Percentiles rank a stretch among this genome's conserved stretches.
Evolutionary conservation across 2,113 vertebrate species (phyloP).

Genomic region (Mirounga angustirostris): DNA sequence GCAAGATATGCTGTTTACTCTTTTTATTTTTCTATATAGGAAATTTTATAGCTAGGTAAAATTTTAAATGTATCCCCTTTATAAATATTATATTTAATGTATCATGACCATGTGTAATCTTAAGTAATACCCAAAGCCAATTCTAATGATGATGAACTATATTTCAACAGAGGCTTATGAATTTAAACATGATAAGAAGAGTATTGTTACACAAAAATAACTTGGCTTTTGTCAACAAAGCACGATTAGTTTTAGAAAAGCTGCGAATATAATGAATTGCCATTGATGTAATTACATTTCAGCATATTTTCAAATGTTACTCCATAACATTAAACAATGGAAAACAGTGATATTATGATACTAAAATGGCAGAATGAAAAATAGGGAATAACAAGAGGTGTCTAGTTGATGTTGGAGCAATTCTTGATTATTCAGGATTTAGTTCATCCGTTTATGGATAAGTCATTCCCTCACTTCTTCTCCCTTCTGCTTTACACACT

Average conservation of each 20-base stretch:
- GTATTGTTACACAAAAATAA: not conserved
- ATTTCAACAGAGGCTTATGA: not conserved
- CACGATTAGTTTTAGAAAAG: not conserved
- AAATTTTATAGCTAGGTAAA: not conserved
- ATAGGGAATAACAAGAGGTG: not conserved
- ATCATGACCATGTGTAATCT: not conserved
- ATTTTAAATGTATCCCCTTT: not conserved
- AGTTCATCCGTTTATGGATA: not conserved
- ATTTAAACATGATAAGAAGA: not conserved
- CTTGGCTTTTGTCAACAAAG: not conserved
- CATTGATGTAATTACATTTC: not conserved
- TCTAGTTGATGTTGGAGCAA: not conserved
- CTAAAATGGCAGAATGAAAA: not conserved
- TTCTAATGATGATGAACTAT: not conserved
- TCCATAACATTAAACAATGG: not conserved
- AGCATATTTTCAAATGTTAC: not conserved
- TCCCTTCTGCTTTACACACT: not conserved
- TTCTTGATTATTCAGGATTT: slow-evolving; percentile 35
- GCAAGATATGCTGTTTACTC: not conserved
- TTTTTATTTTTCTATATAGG: not conserved
- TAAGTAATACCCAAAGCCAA: not conserved
- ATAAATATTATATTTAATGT: not conserved
- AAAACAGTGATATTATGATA: not conserved
- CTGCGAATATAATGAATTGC: not conserved
- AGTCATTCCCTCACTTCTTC: not conserved